A percentile compares a stretch with the other conserved stretches of the same genome.
phyloP scores from a whole-genome alignment of 2,888 invertebrate species.

The Drosophila mimetica region DNA sequence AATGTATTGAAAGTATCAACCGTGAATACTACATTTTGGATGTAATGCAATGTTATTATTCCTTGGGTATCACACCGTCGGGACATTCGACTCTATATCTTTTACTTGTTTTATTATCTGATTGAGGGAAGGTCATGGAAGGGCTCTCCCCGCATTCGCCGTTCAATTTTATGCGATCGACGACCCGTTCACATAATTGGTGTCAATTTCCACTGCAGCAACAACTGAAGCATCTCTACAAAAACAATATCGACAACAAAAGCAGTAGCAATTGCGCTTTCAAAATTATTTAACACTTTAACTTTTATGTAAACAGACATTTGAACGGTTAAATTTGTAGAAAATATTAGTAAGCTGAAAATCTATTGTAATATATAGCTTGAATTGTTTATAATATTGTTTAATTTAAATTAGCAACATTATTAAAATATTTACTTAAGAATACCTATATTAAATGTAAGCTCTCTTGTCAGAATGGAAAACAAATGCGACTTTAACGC shows the following conservation, averaged over 20 bases:
- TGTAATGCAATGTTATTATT: no score
- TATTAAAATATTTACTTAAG: not conserved
- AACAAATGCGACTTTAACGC: constrained; percentile 8
- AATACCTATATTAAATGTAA: not conserved
- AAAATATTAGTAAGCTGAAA: not conserved
- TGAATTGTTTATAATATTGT: not conserved
- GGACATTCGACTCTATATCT: no score
- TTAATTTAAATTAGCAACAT: not conserved
- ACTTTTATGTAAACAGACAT: no score
- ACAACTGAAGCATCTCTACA: not conserved
- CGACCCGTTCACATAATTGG: constrained; percentile 63
- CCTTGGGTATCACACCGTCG: not conserved
- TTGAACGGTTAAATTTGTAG: no score
- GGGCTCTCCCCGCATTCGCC: constrained; percentile 35
- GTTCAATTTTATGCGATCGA: constrained; percentile 54
- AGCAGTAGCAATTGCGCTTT: constrained; percentile 1
- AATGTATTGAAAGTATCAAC: no score
- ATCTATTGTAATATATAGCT: not conserved
- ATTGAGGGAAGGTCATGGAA: constrained; percentile 65
- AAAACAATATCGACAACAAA: not conserved
- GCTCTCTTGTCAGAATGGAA: not conserved
- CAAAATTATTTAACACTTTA: no score
- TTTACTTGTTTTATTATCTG: constrained; percentile 16
- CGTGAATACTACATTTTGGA: no score
- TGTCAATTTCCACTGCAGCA: constrained; percentile 60